Base-by-base conservation (phyloP, 1,140 invertebrate species). In the Dryas iulia region DNA sequence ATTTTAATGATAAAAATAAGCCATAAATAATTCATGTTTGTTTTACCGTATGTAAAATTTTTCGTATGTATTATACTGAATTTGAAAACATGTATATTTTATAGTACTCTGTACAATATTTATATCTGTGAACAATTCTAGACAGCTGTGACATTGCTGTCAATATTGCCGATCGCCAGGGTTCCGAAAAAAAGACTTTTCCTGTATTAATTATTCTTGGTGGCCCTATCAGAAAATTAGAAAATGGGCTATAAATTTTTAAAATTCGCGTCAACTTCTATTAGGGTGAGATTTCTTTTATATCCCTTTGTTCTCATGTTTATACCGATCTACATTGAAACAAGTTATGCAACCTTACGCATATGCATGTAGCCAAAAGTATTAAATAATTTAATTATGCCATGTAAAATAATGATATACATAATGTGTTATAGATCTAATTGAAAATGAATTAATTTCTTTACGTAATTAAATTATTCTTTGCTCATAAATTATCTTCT, bases 181-280 rank as follows among this genome's bases (percentile, higher is more conserved):
- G 84, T 63, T 72, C 74, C 73, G 78, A 76, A 77, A 59, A 66
- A 75, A 21, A 74, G 62, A 60, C 57, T 68, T 60, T 52, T 28
- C 7, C 28, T 66, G 58, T 74, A 74, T 72, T 74, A 73, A 62
- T 71, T 70, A 26, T 39, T 47, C 8, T 18, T 47, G 33, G 58
- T 58, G 26, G 57, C 54, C 57, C 56, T 54, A 64, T 71, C 69
- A 66, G 54, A 47, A 12, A 66, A 47, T 66, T 30, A 62, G 74
- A 81, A 64, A 68, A 89, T 91, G 89, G 86, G 86, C 30, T 86
- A 87, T 70, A 88, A 84, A 83, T 85, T 91, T 78, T 66, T 91
- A 63, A 91, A 83, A 76, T 77, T 89, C 60, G 86, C 89, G 33
- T 89, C 87, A 30, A 59, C 82, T 56, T 75, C 87, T 18, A 71